Evolutionary conservation across 2,888 invertebrate species (phyloP), one percentile per base, ranked within the genome.

Genomic region (Scelioninae gen. 2): DNA sequence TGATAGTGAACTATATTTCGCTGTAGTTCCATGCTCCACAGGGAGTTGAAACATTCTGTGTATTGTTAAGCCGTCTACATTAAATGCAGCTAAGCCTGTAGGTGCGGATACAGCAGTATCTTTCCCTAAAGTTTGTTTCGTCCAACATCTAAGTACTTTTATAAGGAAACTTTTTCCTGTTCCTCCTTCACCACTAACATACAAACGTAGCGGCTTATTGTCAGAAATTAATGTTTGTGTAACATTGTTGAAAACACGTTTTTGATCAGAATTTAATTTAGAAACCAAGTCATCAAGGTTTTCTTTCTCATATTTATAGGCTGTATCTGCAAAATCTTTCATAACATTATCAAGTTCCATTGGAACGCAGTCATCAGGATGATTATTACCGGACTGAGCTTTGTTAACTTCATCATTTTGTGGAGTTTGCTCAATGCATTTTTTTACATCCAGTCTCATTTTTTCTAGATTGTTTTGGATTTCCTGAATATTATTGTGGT

Each of bases 41-140:
- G 80, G 84, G 60, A 83, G 73, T 55, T 82, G 82, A 43, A 83
- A 75, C 18, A 81, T 60, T 57, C 81, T 76, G 61, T 82, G 81
- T 22, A 83, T 73, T 37, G 82, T 84, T 46, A 84, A 76, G 45
- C 82, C 82, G 57, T 81, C 77, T n/a, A 85, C 77, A 74, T 83
- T 83, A 60, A 81, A 83, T 33, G 83, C 82, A 18, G 82, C 82
- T 18, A 83, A 81, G 33, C 82, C 83, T 25, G 82, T 83, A 10
- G 80, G 82, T 2, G 81, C 82, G 10, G 76, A 75, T 35, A 81
- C 77, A 19, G 78, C 79, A n/a, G 80, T 79, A 72, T 78, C 77
- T 75, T 80, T 80, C 64, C 75, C 0, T 78, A 64, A 77, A 68
- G 37, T 18, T 79, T 80, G 74, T 65, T 81, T 78, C 13, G 79